Evolutionary conservation across 2,888 invertebrate species (phyloP).

Genomic region (Teinopalpus imperialis): DNA sequence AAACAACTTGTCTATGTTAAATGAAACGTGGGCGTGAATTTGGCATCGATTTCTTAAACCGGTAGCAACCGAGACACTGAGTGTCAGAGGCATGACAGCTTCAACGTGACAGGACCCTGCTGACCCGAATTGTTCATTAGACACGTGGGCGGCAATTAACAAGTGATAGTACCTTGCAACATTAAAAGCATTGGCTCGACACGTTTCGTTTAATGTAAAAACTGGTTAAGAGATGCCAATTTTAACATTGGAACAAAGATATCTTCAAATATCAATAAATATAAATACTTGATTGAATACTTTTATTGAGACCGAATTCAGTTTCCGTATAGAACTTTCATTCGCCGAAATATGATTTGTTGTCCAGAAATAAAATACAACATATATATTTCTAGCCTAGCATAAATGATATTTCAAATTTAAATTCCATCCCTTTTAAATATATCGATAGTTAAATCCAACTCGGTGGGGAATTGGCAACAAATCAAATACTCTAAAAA

Average conservation of each 20-base stretch:
- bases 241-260: too few species aligned
- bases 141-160: conserved; percentile 63
- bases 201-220: conserved; percentile 33
- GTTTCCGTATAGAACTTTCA: conserved; percentile 24
- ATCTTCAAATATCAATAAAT: too few species aligned
- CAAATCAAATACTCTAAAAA: too few species aligned
- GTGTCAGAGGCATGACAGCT: conserved; percentile 41
- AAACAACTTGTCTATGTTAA: not conserved
- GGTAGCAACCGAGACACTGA: conserved; percentile 39
- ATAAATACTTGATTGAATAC: too few species aligned
- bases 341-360: not conserved
- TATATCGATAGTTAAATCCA: too few species aligned
- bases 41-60: conserved; percentile 30
- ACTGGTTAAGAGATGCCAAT: conserved; percentile 26
- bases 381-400: too few species aligned
- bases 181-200: conserved; percentile 42
- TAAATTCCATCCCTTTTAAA: too few species aligned
- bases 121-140: conserved; percentile 40
- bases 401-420: too few species aligned
- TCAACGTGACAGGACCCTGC: conserved; percentile 40
- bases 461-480: too few species aligned
- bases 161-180: conserved; percentile 43
- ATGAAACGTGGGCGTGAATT: conserved; percentile 25
- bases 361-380: too few species aligned
- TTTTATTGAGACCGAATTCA: conserved; percentile 13